Base-by-base conservation (phyloP, 2,888 invertebrate species). In the Eurytoma adleriae region DNA sequence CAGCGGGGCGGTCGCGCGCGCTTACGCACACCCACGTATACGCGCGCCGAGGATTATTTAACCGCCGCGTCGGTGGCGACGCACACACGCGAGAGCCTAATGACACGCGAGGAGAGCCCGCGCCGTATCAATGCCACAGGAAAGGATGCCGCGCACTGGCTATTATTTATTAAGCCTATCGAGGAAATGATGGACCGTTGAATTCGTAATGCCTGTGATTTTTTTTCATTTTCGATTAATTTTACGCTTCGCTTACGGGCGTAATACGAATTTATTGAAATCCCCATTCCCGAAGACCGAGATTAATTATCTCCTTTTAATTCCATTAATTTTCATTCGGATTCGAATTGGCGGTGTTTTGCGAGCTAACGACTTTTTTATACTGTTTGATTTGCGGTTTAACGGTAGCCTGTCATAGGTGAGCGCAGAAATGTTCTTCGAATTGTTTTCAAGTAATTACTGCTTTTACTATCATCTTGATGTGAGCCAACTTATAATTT, bases 181-280 rank as follows among this genome's bases (percentile, higher is more conserved):
- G 90, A 90, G 88, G 83, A 82, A 83, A 83, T 82, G 87, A 88
- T 86, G 87, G 88, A 87, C 87, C 89, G 87, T 88, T 75, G 78
- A 75, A 71, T 66, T 78, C 69, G 16, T 70, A 74, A 78, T 81
- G 62, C 13, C 67, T 61, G 81, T 69, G 48, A 81, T 81, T 70
- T 68, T 66, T 30, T 48, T 54, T 68, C 40, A 64, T 66, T 14
- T 56, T 52, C 56, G 56, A 74, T 81, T 73, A 75, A 81, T 78
- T 78, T 71, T 61, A 74, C 64, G 69, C 48, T 66, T 52, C 57
- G 77, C 68, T 61, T n/a, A 1, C 54, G 52, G 18, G 10, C 18
- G 12, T 70, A 62, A 74, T 74, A 18, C 54, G 52, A 67, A 81
- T 71, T 81, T 74, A 73, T 66, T 81, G 52, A 57, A 73, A 66